A percentile compares a stretch with the other conserved stretches of the same genome.
Conservation (phyloP, 2,797 vertebrate genomes). For the Clarias fuscus region DNA sequence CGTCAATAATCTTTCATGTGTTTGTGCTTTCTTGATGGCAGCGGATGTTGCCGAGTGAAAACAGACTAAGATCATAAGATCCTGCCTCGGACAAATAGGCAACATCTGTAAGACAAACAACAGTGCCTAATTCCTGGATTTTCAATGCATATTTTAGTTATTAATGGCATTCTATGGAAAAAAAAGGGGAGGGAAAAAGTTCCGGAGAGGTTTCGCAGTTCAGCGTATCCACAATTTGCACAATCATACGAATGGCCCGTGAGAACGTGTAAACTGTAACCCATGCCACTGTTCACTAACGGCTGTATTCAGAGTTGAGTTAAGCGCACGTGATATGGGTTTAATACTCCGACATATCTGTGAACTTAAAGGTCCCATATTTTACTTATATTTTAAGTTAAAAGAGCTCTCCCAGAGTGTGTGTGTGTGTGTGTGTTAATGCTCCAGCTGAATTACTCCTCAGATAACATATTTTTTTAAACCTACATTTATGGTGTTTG, state of each 20-base stretch:
- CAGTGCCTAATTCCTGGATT: slow-evolving; percentile 8
- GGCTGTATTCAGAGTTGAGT: slow-evolving; percentile 17
- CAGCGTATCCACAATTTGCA: neutral
- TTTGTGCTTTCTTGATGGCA: slow-evolving; percentile 19
- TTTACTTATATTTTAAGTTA: too few species aligned
- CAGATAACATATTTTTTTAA: too few species aligned
- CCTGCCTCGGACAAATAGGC: slow-evolving; percentile 22
- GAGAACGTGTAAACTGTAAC: neutral
- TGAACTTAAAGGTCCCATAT: too few species aligned
- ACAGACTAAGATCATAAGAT: slow-evolving; percentile 27
- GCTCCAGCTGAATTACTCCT: too few species aligned
- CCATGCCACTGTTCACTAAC: slow-evolving; percentile 6
- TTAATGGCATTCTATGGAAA: neutral
- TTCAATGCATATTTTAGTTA: slow-evolving; percentile 3
- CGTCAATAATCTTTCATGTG: slow-evolving; percentile 9
- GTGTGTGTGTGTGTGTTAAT: too few species aligned
- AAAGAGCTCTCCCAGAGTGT: too few species aligned
- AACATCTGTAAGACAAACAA: slow-evolving; percentile 31
- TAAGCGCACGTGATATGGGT: neutral
- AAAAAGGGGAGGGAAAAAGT: too few species aligned
- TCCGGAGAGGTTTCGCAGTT: neutral
- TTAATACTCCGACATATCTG: too few species aligned
- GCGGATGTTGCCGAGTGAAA: slow-evolving; percentile 18
- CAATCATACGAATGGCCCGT: neutral
- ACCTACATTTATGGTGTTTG: too few species aligned